phyloP scores from a whole-genome alignment of 2,888 invertebrate species.

The Bellardia pandia region DNA sequence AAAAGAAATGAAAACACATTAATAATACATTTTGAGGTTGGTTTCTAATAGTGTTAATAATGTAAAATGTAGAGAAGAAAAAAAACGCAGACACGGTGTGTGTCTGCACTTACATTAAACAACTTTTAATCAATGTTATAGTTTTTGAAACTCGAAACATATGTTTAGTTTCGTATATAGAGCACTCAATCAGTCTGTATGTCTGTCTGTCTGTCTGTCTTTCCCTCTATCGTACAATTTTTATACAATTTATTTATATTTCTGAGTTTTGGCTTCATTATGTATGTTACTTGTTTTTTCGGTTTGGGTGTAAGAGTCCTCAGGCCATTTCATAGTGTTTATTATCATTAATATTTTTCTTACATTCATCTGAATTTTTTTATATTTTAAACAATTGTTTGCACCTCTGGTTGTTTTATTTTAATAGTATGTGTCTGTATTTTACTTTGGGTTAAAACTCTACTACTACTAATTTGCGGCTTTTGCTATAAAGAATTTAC shows the following conservation, averaged over 20 bases:
- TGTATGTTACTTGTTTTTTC: not conserved
- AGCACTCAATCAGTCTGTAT: not conserved
- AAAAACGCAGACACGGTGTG: not conserved
- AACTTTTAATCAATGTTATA: slow-evolving; percentile 48
- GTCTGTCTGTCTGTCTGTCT: not conserved
- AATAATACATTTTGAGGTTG: slow-evolving; percentile 53
- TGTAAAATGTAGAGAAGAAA: slow-evolving; percentile 5
- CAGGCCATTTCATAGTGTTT: slow-evolving; percentile 58
- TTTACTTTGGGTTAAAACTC: slow-evolving; percentile 50
- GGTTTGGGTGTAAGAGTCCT: slow-evolving; percentile 16
- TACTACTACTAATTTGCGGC: not conserved
- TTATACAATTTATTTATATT: not conserved
- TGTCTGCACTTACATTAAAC: slow-evolving; percentile 4
- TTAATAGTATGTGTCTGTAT: slow-evolving; percentile 50
- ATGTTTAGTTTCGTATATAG: not conserved
- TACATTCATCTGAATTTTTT: slow-evolving; percentile 17
- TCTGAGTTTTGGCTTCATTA: not conserved
- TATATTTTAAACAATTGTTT: slow-evolving; percentile 63
- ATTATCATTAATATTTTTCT: slow-evolving; percentile 34
- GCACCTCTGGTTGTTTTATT: slow-evolving; percentile 41
- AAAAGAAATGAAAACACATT: slow-evolving; percentile 19
- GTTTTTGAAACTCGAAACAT: not conserved
- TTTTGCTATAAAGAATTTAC: slow-evolving; percentile 67
- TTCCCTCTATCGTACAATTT: not conserved
- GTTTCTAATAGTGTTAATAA: slow-evolving; percentile 37